phyloP scores from a whole-genome alignment of 2,888 invertebrate species.

The Parelbella ahira region DNA sequence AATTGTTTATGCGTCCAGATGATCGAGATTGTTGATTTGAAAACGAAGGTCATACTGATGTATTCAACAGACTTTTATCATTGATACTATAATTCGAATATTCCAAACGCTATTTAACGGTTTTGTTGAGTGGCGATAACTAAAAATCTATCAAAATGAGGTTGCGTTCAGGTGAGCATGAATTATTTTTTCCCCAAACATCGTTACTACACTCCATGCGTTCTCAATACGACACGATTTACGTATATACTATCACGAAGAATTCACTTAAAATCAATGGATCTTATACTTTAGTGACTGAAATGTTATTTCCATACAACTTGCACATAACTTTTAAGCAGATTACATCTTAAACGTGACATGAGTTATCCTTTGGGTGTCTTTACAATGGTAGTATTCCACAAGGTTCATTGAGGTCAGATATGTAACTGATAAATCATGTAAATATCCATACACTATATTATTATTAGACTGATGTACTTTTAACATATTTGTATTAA shows the following conservation, averaged over 20 bases:
- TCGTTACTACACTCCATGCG: too few species aligned
- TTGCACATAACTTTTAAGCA: too few species aligned
- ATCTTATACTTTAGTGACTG: too few species aligned
- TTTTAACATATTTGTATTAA: too few species aligned
- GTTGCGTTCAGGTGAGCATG: slow-evolving; percentile 43
- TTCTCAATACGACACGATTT: too few species aligned
- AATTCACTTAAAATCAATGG: too few species aligned
- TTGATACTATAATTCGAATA: slow-evolving; percentile 31
- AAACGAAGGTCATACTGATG: slow-evolving; percentile 48
- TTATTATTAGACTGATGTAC: too few species aligned
- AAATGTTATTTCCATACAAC: too few species aligned
- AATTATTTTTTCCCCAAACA: slow-evolving; percentile 11
- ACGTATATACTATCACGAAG: too few species aligned
- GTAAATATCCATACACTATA: too few species aligned
- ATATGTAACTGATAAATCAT: too few species aligned
- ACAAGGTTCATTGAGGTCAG: slow-evolving; percentile 19
- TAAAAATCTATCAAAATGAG: slow-evolving; percentile 44
- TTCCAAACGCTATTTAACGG: slow-evolving; percentile 30
- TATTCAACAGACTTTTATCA: slow-evolving; percentile 42
- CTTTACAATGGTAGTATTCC: slow-evolving; percentile 12
- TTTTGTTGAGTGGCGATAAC: slow-evolving; percentile 30
- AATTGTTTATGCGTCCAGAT: slow-evolving; percentile 58
- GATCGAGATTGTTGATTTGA: slow-evolving; percentile 52
- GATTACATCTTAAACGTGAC: too few species aligned
- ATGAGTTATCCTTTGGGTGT: not conserved